These are phyloP conservation scores for Taxidea taxus DNA, from an alignment of 2,113 vertebrate genomes.

Conservation along the genomic window DNA sequence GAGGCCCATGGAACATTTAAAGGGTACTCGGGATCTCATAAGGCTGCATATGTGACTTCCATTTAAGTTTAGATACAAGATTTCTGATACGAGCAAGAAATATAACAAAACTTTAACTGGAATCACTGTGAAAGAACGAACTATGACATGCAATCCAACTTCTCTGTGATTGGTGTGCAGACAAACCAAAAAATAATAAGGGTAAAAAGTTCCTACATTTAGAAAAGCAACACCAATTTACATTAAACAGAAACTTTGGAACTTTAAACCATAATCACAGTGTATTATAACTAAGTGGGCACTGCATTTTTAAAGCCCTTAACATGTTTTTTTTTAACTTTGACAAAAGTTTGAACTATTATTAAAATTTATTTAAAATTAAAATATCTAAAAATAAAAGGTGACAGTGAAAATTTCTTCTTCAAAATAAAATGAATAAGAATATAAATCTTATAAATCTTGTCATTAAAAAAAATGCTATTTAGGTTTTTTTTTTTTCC, in stretches of 20 bases:
- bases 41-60: constrained; percentile 73
- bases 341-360: constrained; percentile 41
- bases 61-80: constrained; percentile 77
- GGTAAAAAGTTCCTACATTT: constrained; percentile 56
- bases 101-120: constrained; percentile 71
- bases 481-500: neutral
- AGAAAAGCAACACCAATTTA: constrained; percentile 53
- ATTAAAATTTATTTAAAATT: constrained; percentile 37
- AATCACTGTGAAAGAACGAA: constrained; percentile 64
- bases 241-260: constrained; percentile 59
- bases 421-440: neutral
- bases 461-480: neutral
- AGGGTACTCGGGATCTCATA: constrained; percentile 76
- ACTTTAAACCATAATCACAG: constrained; percentile 40
- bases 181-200: constrained; percentile 67
- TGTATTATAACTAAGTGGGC: constrained; percentile 55
- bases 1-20: constrained; percentile 79
- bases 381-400: constrained; percentile 52
- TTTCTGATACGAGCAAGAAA: constrained; percentile 75
- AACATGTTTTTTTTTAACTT: constrained; percentile 6
- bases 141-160: constrained; percentile 59
- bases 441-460: neutral
- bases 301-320: constrained; percentile 38
- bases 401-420: neutral
- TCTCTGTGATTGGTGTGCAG: constrained; percentile 63